phyloP scores from a whole-genome alignment of 2,888 invertebrate species.

The Polylopha cassiicola region DNA sequence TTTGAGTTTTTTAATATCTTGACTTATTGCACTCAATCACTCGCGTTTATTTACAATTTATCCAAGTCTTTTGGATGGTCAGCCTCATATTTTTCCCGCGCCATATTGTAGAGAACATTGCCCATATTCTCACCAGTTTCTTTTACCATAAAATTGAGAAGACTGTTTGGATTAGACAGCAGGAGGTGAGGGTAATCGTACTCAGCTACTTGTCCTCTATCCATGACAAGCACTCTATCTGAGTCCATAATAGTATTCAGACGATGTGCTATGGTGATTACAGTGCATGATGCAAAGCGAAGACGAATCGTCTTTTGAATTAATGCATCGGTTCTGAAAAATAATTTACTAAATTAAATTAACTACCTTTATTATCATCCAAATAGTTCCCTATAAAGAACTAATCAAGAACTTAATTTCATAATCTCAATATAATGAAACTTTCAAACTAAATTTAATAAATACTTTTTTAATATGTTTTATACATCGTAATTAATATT shows the following conservation, averaged over 20 bases:
- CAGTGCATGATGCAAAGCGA: conserved; percentile 88
- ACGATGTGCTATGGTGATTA: conserved; percentile 93
- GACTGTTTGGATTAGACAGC: conserved; percentile 70
- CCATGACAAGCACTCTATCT: conserved; percentile 84
- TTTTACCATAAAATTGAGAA: conserved; percentile 75
- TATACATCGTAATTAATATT: too few species aligned
- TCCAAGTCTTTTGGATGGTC: not conserved
- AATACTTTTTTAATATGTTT: too few species aligned
- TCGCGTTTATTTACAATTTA: not conserved
- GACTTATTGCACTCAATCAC: too few species aligned
- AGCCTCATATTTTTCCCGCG: conserved; percentile 45
- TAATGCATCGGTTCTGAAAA: conserved; percentile 82
- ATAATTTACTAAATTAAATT: not conserved
- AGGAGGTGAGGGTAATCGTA: conserved; percentile 80
- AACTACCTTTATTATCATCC: too few species aligned
- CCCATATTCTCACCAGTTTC: conserved; percentile 79
- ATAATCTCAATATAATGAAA: too few species aligned
- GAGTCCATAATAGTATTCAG: conserved; percentile 95
- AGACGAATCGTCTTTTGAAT: conserved; percentile 89
- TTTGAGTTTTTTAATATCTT: too few species aligned
- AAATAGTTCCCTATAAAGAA: too few species aligned
- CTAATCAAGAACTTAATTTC: too few species aligned
- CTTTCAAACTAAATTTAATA: too few species aligned
- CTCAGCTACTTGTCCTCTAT: conserved; percentile 78
- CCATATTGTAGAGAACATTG: conserved; percentile 62